A percentile compares a stretch with the other conserved stretches of the same genome.
phyloP scores from a whole-genome alignment of 2,888 invertebrate genomes.

The Drosophila melanosoma region DNA sequence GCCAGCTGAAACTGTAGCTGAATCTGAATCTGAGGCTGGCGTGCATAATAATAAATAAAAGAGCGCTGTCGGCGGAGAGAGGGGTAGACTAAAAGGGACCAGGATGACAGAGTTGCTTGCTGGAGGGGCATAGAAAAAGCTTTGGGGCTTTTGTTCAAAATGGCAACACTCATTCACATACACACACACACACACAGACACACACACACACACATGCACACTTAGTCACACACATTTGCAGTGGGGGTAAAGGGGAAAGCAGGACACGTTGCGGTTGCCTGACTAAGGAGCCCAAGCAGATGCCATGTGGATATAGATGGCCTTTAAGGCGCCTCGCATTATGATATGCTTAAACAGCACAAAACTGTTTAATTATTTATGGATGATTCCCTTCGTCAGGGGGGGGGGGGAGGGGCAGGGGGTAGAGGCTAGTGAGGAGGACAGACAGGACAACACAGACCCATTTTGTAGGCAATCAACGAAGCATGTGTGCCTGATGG shows the following conservation, averaged over 20 bases:
- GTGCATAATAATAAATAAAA: slow-evolving; percentile 81
- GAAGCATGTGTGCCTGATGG: slow-evolving; percentile 42
- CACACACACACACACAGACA: slow-evolving; percentile 19
- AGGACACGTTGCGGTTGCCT: slow-evolving; percentile 44
- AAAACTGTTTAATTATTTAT: slow-evolving; percentile 84
- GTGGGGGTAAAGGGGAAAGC: slow-evolving; percentile 39
- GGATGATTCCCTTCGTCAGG: slow-evolving; percentile 47
- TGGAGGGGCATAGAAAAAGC: slow-evolving; percentile 50
- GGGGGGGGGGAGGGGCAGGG: background rate
- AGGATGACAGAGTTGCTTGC: slow-evolving; percentile 53
- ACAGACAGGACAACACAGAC: slow-evolving; percentile 4
- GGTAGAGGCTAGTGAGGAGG: background rate
- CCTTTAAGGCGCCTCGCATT: slow-evolving; percentile 75
- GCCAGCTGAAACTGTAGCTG: slow-evolving; percentile 5
- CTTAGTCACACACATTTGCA: slow-evolving; percentile 18
- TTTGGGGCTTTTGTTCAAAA: slow-evolving; percentile 69
- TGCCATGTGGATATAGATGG: slow-evolving; percentile 36
- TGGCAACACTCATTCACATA: slow-evolving; percentile 40
- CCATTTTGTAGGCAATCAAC: slow-evolving; percentile 48
- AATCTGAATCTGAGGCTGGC: slow-evolving; percentile 42
- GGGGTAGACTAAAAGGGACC: slow-evolving; percentile 50
- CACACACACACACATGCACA: slow-evolving; percentile 9
- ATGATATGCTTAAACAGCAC: slow-evolving; percentile 81
- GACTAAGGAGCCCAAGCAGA: slow-evolving; percentile 42
- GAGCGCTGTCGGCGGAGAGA: slow-evolving; percentile 33